Evolutionary conservation across 1,140 invertebrate species (phyloP).

Genomic region (Drosophila pachea): DNA sequence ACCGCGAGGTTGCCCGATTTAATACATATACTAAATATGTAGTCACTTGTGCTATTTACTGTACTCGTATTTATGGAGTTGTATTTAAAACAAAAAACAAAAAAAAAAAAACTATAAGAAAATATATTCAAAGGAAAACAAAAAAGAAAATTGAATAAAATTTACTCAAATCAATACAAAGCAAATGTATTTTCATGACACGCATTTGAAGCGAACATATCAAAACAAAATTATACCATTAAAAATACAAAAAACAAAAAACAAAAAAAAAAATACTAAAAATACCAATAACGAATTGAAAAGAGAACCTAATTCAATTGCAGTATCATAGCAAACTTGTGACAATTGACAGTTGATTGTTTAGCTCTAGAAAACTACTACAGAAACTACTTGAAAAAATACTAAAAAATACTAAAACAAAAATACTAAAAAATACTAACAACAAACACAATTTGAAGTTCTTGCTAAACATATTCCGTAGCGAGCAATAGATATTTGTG

Average conservation of each 20-base stretch:
- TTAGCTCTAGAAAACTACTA: constrained; percentile 24
- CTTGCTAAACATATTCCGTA: constrained; percentile 25
- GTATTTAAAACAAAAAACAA: constrained; percentile 39
- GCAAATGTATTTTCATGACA: constrained; percentile 73
- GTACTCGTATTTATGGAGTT: constrained; percentile 67
- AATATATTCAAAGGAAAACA: constrained; percentile 1
- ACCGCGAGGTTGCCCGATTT: constrained; percentile 47
- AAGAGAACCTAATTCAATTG: constrained; percentile 10
- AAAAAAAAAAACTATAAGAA: constrained; percentile 8
- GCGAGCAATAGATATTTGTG: constrained; percentile 31
- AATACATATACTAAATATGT: constrained; percentile 41
- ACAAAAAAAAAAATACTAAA: constrained; percentile 14
- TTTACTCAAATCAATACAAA: constrained; percentile 38
- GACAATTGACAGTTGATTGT: constrained; percentile 44
- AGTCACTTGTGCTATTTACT: constrained; percentile 60
- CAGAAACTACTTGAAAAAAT: neutral
- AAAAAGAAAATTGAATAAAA: constrained; percentile 17
- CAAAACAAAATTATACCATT: constrained; percentile 50
- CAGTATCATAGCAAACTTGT: constrained; percentile 32
- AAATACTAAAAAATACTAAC: neutral
- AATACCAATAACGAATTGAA: neutral
- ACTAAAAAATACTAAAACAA: constrained; percentile 7
- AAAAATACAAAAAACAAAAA: constrained; percentile 11
- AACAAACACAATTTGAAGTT: constrained; percentile 27
- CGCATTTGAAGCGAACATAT: constrained; percentile 74